Evolutionary conservation across 1,140 invertebrate species (phyloP), one percentile per base, ranked within the genome.

Genomic region (Macrosteles quadrilineatus): DNA sequence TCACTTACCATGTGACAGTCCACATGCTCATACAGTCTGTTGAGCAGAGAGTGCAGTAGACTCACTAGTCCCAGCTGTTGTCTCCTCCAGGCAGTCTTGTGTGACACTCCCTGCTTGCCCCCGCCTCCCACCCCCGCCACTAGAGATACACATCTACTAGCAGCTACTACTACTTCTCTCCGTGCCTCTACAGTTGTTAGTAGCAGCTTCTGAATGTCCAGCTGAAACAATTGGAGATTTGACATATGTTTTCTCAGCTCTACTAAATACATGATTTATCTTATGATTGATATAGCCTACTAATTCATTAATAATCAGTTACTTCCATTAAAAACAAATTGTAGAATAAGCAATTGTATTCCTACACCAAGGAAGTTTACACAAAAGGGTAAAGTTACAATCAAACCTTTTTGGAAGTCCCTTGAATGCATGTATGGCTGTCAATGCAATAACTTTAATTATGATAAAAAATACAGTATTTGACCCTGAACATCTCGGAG

Each of bases 21-120:
- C 4, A 36, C 47, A 50, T 50, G 47, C 14, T 21, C 47, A 50
- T 50, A 50, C 21, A 50, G 47, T n/a, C 27, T 25, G n/a, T 59
- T 59, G 55, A 59, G 55, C 14, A 59, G 55, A 30, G 55, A 59
- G 17, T 66, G 63, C 4, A 66, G 21, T 9, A 27, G 14, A 1
- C 2, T 14, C 1, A 66, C 36, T 36, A 63, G 63, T 9, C 17
- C n/a, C 2, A 43, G 6, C 14, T 66, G 63, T 66, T 66, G 31
- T 9, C 14, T 29, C n/a, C 21, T 2, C 63, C 63, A 66, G 9
- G 63, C 3, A 21, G 63, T 43, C 40, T 43, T 66, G 21, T 66
- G 21, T 1, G 63, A 32, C 19, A 25, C 63, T 3, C 63, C 63
- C 31, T 66, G 63, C 27, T 45, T 66, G 4, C 63, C 63, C 17